Conservation (phyloP, 2,797 vertebrate genomes). For the Pyrocephalus nanus region DNA sequence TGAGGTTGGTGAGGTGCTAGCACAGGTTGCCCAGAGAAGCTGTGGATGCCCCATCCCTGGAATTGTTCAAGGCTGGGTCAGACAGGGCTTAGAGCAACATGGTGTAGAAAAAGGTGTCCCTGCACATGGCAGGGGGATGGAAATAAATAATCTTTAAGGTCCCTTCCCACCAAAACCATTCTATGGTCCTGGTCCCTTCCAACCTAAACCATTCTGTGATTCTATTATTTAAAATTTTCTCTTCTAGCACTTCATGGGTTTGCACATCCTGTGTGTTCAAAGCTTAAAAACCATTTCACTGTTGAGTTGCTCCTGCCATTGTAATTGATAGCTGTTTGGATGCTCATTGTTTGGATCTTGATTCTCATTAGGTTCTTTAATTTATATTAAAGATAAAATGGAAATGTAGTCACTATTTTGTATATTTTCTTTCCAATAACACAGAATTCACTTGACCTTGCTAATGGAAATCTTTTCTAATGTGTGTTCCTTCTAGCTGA, state of each 20-base stretch:
- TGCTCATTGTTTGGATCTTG: background rate
- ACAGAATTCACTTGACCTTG: too few species aligned
- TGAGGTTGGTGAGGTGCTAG: fast-evolving
- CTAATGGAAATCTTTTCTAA: background rate
- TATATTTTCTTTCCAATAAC: too few species aligned
- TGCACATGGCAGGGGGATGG: background rate
- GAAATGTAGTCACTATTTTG: too few species aligned
- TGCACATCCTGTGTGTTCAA: background rate
- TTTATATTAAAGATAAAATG: background rate
- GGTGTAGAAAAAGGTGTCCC: background rate
- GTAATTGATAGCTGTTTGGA: background rate
- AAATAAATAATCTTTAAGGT: background rate
- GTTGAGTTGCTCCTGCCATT: background rate
- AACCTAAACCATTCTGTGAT: background rate
- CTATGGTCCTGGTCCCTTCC: background rate
- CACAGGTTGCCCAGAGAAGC: background rate
- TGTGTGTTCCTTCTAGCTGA: background rate
- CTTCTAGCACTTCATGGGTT: background rate
- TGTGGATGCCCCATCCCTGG: background rate
- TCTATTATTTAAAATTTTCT: background rate
- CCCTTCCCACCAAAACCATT: background rate
- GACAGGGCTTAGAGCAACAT: fast-evolving
- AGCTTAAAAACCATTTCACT: background rate
- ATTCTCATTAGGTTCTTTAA: background rate
- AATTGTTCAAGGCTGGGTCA: background rate